These are phyloP conservation scores for Caloenas nicobarica DNA, from an alignment of 2,113 vertebrate genomes.

Conservation along the genomic window DNA sequence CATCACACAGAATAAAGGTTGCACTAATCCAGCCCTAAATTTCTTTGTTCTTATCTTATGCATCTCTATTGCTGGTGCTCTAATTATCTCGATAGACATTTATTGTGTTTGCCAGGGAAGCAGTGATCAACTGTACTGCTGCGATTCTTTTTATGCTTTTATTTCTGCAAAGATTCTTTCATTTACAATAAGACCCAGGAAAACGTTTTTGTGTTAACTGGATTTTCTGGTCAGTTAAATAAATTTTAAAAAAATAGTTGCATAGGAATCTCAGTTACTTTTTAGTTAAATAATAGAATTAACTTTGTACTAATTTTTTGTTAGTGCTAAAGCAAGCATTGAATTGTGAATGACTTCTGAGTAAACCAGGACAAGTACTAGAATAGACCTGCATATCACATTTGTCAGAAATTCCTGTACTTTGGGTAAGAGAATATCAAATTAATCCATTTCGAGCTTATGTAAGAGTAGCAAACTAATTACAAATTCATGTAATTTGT, in stretches of 20 bases:
- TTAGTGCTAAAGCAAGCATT: not conserved
- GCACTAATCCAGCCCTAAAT: not conserved
- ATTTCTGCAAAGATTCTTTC: not conserved
- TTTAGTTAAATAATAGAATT: not conserved
- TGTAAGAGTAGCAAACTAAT: not conserved
- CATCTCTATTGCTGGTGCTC: not conserved
- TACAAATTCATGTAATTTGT: not conserved
- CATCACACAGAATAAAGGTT: not conserved
- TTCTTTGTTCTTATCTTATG: not conserved
- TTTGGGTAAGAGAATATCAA: not conserved
- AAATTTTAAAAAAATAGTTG: not conserved
- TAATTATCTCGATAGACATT: not conserved
- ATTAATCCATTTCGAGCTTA: not conserved
- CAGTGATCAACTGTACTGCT: not conserved
- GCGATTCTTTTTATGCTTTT: not conserved
- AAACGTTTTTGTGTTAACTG: not conserved
- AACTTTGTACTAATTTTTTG: not conserved
- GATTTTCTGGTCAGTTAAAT: slow-evolving; percentile 41
- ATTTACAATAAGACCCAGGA: not conserved
- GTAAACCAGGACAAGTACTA: not conserved
- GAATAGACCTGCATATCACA: not conserved
- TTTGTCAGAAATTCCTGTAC: not conserved
- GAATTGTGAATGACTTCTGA: not conserved
- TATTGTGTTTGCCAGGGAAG: not conserved
- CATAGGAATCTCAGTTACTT: not conserved